Evolutionary conservation across 2,113 vertebrate genomes (phyloP).

Genomic region (Euleptes europaea): DNA sequence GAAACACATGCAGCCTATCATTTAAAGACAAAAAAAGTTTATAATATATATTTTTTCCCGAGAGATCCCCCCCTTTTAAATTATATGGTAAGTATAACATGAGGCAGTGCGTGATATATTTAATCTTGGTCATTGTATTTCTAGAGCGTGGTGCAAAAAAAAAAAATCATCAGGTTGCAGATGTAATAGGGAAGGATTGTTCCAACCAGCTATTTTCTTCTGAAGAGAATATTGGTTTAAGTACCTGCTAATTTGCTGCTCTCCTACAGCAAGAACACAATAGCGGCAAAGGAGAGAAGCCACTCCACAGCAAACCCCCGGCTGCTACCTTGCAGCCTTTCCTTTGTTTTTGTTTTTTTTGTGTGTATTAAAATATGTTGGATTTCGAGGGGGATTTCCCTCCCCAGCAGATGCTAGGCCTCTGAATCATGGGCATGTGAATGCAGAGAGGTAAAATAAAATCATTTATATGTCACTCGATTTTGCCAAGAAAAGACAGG

Average conservation of each 20-base stretch:
- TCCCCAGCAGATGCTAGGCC: not conserved
- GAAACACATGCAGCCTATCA: slow-evolving; percentile 24
- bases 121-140: slow-evolving; percentile 41
- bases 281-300: not conserved
- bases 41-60: slow-evolving; percentile 1
- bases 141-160: slow-evolving; percentile 3
- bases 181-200: slow-evolving; percentile 34
- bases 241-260: slow-evolving; percentile 28
- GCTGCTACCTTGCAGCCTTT: slow-evolving; percentile 11
- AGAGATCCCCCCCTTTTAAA: slow-evolving; percentile 22
- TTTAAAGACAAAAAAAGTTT: not conserved
- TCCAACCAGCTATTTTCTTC: slow-evolving; percentile 46
- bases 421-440: not conserved
- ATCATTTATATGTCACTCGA: not conserved
- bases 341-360: not conserved
- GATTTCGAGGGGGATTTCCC: not conserved
- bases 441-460: not conserved
- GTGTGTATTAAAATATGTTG: slow-evolving; percentile 21
- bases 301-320: not conserved
- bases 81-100: slow-evolving; percentile 26
- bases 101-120: slow-evolving; percentile 17
- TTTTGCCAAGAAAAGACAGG: not conserved
- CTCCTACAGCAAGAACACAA: slow-evolving; percentile 21
- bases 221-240: slow-evolving; percentile 35
- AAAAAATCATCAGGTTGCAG: slow-evolving; percentile 42